These are phyloP conservation scores for pig (Sus scrofa) DNA, from an alignment of 2,113 vertebrate genomes.

Conservation along the genomic window T2T-Sscrofa CM000827.6:100216001-100216500, in stretches of 20 bases:
- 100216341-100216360: background rate
- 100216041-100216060: rapidly evolving
- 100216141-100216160: background rate
- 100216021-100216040: background rate
- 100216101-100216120: background rate
- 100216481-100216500: no score
- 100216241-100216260: background rate
- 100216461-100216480: no score
- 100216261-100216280: background rate
- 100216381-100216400: background rate
- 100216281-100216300: background rate
- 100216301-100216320: background rate
- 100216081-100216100: no score
- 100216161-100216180: background rate
- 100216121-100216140: background rate
- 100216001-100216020: background rate
- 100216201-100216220: background rate
- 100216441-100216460: no score
- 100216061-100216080: background rate
- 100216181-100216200: background rate
- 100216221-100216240: background rate
- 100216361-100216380: background rate
- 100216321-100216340: background rate
- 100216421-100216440: no score
- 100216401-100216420: no score